Evolutionary conservation across 2,113 vertebrate genomes (phyloP).

Genomic region (Macheiramphus alcinus): DNA sequence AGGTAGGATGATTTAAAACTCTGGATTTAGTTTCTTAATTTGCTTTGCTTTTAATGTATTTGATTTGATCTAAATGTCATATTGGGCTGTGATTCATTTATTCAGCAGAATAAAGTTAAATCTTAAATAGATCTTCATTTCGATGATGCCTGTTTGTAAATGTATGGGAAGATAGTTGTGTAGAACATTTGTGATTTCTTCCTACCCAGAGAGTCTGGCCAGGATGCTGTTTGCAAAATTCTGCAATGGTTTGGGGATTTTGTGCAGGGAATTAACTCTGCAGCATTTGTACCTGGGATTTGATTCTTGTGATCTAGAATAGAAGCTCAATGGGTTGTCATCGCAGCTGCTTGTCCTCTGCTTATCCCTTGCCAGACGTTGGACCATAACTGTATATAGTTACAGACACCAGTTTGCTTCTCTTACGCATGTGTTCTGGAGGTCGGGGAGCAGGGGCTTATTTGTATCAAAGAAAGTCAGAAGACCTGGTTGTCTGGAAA

Average conservation of each 20-base stretch:
- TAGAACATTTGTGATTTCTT: not conserved
- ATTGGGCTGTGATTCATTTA: not conserved
- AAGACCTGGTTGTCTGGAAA: not conserved
- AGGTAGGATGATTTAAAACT: not conserved
- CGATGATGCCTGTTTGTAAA: not conserved
- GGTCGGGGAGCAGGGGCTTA: not conserved
- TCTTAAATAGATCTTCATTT: not conserved
- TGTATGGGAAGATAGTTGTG: not conserved
- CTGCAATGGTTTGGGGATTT: not conserved
- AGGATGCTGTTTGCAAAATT: not conserved
- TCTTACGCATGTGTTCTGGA: not conserved
- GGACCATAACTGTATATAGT: not conserved
- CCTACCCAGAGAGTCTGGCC: not conserved
- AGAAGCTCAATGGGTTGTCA: not conserved
- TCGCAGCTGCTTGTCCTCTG: not conserved
- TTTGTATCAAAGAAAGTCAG: not conserved
- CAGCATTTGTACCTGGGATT: not conserved
- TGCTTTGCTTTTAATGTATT: not conserved
- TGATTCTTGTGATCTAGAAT: not conserved
- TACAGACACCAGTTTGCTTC: not conserved
- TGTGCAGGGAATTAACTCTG: not conserved
- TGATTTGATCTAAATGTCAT: not conserved
- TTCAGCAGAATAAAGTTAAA: not conserved
- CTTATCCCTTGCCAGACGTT: not conserved
- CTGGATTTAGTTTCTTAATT: not conserved